phyloP scores from a whole-genome alignment of 2,113 vertebrate species.

The Corvus moneduloides region DNA sequence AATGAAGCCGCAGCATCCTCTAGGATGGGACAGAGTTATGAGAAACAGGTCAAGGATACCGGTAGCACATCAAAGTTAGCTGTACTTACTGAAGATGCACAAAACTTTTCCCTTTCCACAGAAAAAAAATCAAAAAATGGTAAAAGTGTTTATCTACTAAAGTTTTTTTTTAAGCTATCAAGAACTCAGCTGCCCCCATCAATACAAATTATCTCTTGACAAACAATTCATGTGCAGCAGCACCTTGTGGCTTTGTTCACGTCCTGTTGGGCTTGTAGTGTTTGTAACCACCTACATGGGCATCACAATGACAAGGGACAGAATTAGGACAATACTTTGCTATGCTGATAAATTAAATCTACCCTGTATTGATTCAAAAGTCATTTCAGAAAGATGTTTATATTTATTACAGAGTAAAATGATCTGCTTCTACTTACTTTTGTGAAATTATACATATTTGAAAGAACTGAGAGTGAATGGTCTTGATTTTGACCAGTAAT shows the following conservation, averaged over 20 bases:
- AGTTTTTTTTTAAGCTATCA: not conserved
- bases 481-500: constrained; percentile 36
- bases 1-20: not conserved
- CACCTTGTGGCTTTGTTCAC: not conserved
- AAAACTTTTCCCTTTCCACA: not conserved
- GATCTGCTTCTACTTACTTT: not conserved
- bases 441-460: not conserved
- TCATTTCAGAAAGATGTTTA: not conserved
- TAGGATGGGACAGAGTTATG: not conserved
- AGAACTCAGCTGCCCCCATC: not conserved
- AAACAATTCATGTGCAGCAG: not conserved
- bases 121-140: not conserved
- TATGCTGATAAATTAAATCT: not conserved
- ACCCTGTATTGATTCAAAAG: not conserved
- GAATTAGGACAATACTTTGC: not conserved
- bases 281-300: not conserved
- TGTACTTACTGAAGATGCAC: not conserved
- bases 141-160: not conserved
- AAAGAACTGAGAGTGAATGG: constrained; percentile 17
- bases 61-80: not conserved
- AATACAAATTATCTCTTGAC: not conserved
- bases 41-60: not conserved
- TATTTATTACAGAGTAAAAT: not conserved
- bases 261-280: not conserved
- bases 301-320: not conserved